Evolutionary conservation across 2,888 invertebrate species (phyloP).

Genomic region (Ecdyonurus torrentis): DNA sequence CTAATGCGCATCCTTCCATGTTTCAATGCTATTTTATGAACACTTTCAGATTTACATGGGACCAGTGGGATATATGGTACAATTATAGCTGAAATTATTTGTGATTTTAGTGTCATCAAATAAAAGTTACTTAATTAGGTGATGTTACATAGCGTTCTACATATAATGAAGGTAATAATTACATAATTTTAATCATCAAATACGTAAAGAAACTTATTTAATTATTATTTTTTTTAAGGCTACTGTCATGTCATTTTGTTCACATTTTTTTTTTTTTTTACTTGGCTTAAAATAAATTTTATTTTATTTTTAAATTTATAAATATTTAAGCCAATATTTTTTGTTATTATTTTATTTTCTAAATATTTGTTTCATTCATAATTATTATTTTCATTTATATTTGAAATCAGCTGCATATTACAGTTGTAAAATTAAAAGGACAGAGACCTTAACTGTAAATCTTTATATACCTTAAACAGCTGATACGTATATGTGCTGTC

Average conservation of each 20-base stretch:
- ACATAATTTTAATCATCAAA: neutral
- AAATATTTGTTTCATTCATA: too few relatives aligned
- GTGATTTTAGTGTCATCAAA: slow-evolving; percentile 2
- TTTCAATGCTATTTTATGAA: neutral
- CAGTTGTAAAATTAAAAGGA: too few relatives aligned
- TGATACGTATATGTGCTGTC: too few relatives aligned
- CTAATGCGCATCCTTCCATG: too few relatives aligned
- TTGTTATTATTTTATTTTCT: too few relatives aligned
- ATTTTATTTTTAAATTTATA: too few relatives aligned
- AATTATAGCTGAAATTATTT: neutral
- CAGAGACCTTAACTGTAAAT: too few relatives aligned
- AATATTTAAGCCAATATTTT: too few relatives aligned
- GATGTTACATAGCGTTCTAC: slow-evolving; percentile 4
- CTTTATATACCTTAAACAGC: too few relatives aligned
- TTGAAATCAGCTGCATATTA: too few relatives aligned
- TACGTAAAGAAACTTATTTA: neutral
- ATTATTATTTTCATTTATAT: too few relatives aligned
- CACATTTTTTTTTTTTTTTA: neutral
- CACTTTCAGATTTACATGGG: neutral
- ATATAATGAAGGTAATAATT: neutral
- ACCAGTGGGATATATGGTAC: neutral
- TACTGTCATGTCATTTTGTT: neutral
- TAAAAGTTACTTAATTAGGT: slow-evolving; percentile 7
- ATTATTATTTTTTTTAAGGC: neutral
- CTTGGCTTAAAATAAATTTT: neutral